phyloP scores from a whole-genome alignment of 2,797 vertebrate species.

The Silurus lanzhouensis region DNA sequence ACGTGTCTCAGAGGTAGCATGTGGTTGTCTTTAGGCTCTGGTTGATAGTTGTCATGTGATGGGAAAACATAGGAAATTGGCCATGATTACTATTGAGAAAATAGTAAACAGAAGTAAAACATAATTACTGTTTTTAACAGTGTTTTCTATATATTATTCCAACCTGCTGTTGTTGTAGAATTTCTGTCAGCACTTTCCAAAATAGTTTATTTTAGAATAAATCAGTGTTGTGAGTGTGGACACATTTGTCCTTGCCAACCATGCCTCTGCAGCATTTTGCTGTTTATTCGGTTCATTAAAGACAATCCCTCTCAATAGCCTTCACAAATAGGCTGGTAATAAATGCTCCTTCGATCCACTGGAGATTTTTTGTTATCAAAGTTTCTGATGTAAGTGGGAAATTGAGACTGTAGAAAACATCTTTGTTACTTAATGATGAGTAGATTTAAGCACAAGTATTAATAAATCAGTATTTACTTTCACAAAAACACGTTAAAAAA shows the following conservation, averaged over 20 bases:
- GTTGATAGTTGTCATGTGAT: not conserved
- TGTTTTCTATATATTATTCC: not conserved
- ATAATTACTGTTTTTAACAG: not conserved
- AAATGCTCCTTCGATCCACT: not conserved
- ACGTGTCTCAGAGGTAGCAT: not conserved
- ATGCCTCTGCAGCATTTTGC: not conserved
- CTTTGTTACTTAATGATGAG: conserved; percentile 17
- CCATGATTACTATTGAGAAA: not conserved
- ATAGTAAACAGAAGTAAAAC: not conserved
- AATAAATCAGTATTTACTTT: not conserved
- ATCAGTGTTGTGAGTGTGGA: not conserved
- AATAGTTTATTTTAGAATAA: not conserved
- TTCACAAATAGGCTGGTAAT: conserved; percentile 3
- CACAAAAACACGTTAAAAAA: not conserved
- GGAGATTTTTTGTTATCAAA: conserved; percentile 7
- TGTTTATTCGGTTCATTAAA: conserved; percentile 8
- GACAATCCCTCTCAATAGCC: not conserved
- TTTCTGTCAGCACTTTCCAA: conserved; percentile 8
- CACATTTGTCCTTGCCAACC: not conserved
- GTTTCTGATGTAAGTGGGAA: conserved; percentile 2
- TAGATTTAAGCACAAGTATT: not conserved
- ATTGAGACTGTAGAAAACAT: not conserved
- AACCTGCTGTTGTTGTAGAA: not conserved
- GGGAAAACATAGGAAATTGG: not conserved
- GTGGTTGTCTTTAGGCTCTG: not conserved